A percentile compares a stretch with the other conserved stretches of the same genome.
phyloP scores from a whole-genome alignment of 2,888 invertebrate species.

The Chouioia cunea region DNA sequence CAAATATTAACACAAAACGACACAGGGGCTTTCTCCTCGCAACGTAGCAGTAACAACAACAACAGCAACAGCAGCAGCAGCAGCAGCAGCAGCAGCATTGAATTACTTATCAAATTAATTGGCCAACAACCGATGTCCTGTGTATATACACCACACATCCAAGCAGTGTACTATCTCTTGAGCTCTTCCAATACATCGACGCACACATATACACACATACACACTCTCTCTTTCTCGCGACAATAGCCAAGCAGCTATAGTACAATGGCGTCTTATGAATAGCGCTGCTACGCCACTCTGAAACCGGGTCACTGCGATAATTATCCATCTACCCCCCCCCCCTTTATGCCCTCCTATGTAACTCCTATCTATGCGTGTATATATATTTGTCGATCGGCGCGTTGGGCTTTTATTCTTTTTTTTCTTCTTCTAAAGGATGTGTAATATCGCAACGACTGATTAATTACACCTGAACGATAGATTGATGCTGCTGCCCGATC shows the following conservation, averaged over 20 bases:
- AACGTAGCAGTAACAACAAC: too few species aligned
- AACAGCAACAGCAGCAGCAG: neutral
- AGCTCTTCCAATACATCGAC: neutral
- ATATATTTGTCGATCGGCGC: neutral
- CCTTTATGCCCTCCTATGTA: neutral
- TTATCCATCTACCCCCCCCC: conserved; percentile 38
- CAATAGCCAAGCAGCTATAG: neutral
- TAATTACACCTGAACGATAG: too few species aligned
- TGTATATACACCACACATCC: too few species aligned
- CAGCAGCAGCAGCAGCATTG: neutral
- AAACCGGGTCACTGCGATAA: conserved; percentile 43
- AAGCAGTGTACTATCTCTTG: too few species aligned
- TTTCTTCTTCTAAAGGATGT: too few species aligned
- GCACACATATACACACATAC: neutral
- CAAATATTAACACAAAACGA: too few species aligned
- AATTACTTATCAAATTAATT: too few species aligned
- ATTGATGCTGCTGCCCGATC: too few species aligned
- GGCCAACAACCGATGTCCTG: neutral
- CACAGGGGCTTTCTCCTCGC: too few species aligned
- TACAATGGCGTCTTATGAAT: neutral
- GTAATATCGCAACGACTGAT: too few species aligned
- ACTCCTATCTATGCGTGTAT: conserved; percentile 2
- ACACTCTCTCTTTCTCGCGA: neutral
- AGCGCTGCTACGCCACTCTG: neutral
- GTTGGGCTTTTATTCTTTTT: too few species aligned